phyloP scores from a whole-genome alignment of 2,888 invertebrate genomes.

The Philereme vetulata region DNA sequence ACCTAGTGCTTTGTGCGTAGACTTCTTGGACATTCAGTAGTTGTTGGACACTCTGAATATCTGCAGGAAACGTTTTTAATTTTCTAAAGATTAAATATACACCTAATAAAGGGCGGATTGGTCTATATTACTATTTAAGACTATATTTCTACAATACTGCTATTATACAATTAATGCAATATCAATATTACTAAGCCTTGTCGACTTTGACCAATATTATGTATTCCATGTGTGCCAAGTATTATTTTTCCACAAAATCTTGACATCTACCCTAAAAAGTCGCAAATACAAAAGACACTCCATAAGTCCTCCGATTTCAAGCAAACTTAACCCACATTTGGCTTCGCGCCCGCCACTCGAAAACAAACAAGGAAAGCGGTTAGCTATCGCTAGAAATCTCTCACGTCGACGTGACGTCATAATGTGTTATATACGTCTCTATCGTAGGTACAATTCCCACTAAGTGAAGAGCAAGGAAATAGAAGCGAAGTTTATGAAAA shows the following conservation, averaged over 20 bases:
- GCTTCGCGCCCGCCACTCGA: conserved; percentile 29
- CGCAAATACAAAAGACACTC: conserved; percentile 19
- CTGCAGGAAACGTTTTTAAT: no score
- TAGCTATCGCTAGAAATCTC: conserved; percentile 28
- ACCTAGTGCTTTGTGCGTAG: no score
- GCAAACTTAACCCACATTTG: conserved; percentile 31
- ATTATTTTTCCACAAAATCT: neutral
- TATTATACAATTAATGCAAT: neutral
- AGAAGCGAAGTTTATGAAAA: no score
- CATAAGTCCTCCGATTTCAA: conserved; percentile 16
- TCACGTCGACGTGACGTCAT: conserved; percentile 13
- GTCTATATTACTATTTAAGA: neutral
- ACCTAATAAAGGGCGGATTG: neutral
- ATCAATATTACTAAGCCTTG: neutral
- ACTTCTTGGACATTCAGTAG: no score
- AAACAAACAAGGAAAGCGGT: conserved; percentile 29
- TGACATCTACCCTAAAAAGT: neutral
- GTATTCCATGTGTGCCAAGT: no score
- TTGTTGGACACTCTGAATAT: no score
- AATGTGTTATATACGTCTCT: no score
- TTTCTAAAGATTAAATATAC: no score
- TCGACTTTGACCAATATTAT: neutral
- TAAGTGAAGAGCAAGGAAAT: no score
- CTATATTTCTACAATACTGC: neutral
- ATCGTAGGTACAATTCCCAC: no score